Conservation (phyloP, 2,113 vertebrate species). For the Caranx ignobilis region DNA sequence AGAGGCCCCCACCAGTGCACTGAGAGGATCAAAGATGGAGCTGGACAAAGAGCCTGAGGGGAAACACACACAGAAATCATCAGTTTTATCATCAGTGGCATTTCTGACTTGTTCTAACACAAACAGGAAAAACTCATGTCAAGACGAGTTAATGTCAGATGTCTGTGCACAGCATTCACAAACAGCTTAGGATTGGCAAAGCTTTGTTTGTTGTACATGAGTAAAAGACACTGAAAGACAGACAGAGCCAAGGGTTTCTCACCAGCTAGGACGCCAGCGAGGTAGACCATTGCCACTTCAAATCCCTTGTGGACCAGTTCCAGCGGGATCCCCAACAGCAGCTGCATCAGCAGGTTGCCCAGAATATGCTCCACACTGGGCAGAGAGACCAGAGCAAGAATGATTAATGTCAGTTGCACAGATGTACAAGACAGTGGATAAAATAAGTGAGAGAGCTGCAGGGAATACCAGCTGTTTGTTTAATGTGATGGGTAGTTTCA, state of each 20-base stretch:
- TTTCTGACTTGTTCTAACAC: background rate
- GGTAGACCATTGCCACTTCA: slow-evolving; percentile 91
- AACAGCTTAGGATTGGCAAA: background rate
- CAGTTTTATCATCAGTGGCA: background rate
- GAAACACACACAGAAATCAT: slow-evolving; percentile 19
- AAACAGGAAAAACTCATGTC: slow-evolving; percentile 47
- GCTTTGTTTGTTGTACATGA: background rate
- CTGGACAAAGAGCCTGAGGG: slow-evolving; percentile 90
- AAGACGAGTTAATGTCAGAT: background rate
- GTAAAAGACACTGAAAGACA: background rate
- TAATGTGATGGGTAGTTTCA: background rate
- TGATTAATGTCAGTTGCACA: background rate
- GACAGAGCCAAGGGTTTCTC: slow-evolving; percentile 9
- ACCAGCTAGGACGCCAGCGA: slow-evolving; percentile 92
- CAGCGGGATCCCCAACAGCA: slow-evolving; percentile 89
- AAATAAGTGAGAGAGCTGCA: background rate
- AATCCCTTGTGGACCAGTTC: slow-evolving; percentile 94
- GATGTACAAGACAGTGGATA: background rate
- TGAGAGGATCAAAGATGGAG: slow-evolving; percentile 91
- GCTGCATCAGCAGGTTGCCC: slow-evolving; percentile 91
- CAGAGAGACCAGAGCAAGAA: background rate
- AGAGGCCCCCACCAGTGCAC: slow-evolving; percentile 90
- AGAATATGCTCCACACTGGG: slow-evolving; percentile 90
- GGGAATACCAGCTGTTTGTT: background rate
- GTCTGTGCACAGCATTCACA: background rate